Evolutionary conservation across 2,113 vertebrate genomes (phyloP), one percentile per base, ranked within the genome.

Genomic region (Centropristis striata): DNA sequence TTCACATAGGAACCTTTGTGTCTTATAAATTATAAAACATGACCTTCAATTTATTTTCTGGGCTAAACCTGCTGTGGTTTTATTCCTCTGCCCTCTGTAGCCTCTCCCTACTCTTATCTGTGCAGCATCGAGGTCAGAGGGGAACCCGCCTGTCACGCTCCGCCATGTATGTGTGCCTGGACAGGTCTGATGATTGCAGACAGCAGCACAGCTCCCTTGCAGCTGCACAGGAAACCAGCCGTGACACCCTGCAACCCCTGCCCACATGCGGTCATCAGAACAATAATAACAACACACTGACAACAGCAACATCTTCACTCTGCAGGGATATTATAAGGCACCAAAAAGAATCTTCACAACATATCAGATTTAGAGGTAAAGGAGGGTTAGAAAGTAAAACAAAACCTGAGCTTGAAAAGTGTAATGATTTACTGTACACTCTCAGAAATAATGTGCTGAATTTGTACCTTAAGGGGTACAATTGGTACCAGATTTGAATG

Each of bases 151-250:
- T 61, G 76, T 83, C 74, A 80, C 23, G 71, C 78, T 76, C 69
- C 64, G 32, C 37, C 42, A 32, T 41, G 77, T 69, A 50, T 39
- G 77, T 63, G 75, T 53, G 41, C 41, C 63, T 58, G 63, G 63
- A 80, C 54, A 74, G 69, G 28, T 63, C 13, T 1, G 36, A 74
- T 82, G 78, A 76, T 70, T 32, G 66, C 67, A 74, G 69, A 53
- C 15, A 14, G 64, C 71, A 71, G 67, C 14, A 12, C 49, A 41
- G 73, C 46, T 64, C 71, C 58, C 69, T 69, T 36, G 13, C 88
- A 91, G 85, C 85, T 86, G 83, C 79, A 80, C 80, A 89, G 84
- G 86, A 91, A 92, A 87, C 73, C 63, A 74, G 64, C 71, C 47
- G 3, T 83, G 68, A 78, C 76, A 57, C 65, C n/a, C 36, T 5